Percentiles rank a stretch among this genome's conserved stretches.
These are phyloP conservation scores for Phortica magna DNA, from an alignment of 2,888 invertebrate species.

Conservation along the genomic window DNA sequence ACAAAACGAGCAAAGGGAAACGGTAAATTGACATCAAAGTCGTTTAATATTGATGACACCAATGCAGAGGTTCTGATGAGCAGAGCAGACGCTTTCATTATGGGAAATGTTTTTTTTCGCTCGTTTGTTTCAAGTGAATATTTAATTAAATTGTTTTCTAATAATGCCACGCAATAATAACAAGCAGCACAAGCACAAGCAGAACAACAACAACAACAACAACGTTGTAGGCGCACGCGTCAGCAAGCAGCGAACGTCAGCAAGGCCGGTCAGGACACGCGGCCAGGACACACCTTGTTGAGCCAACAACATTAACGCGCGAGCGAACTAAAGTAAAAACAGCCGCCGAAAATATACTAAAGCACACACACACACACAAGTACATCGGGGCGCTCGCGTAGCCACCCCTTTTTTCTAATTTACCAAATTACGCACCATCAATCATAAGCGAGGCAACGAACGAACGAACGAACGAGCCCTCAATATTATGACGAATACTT, in stretches of 20 bases:
- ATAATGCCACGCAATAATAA: constrained; percentile 57
- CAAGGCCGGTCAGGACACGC: constrained; percentile 42
- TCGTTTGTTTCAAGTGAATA: constrained; percentile 71
- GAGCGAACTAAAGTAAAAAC: constrained; percentile 36
- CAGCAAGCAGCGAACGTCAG: constrained; percentile 49
- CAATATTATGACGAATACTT: constrained; percentile 45
- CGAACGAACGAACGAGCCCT: constrained; percentile 46
- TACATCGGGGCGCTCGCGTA: not conserved
- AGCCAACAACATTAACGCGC: constrained; percentile 71
- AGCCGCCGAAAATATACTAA: constrained; percentile 18
- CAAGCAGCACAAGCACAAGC: too few species aligned
- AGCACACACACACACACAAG: not conserved
- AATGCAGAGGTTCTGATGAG: constrained; percentile 50
- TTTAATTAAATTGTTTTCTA: constrained; percentile 77
- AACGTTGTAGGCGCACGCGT: constrained; percentile 58
- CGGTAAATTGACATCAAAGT: constrained; percentile 63
- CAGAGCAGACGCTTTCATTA: constrained; percentile 54
- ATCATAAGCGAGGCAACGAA: constrained; percentile 67
- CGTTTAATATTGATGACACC: constrained; percentile 67
- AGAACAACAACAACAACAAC: constrained; percentile 55
- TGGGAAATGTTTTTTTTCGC: constrained; percentile 54
- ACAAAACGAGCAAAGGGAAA: constrained; percentile 14
- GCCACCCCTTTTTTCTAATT: constrained; percentile 63
- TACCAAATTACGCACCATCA: constrained; percentile 75
- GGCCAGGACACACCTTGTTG: constrained; percentile 71